Conservation (phyloP, 2,797 vertebrate genomes). For the Buphagus erythrorhynchus region DNA sequence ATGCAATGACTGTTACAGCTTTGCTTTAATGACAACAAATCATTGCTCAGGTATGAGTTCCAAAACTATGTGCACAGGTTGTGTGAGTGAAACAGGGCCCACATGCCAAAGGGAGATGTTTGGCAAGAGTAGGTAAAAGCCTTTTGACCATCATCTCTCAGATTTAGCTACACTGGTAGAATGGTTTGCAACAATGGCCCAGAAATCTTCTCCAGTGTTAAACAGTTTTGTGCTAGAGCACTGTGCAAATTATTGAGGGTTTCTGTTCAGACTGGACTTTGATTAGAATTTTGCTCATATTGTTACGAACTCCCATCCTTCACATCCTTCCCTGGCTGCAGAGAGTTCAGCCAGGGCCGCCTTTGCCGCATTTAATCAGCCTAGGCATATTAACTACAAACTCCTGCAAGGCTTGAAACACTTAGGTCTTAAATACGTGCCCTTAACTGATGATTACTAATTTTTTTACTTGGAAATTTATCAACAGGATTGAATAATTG, state of each 20-base stretch:
- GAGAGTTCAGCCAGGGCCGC: neutral
- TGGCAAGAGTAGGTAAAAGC: neutral
- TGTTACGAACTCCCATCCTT: neutral
- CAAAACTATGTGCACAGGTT: neutral
- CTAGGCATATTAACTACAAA: neutral
- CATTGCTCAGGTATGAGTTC: neutral
- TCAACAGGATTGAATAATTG: neutral
- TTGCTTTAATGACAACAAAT: neutral
- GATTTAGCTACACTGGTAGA: neutral
- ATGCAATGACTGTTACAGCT: neutral
- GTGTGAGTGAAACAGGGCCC: neutral
- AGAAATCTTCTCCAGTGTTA: neutral
- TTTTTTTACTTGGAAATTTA: constrained; percentile 4
- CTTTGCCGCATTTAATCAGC: neutral
- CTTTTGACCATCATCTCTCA: neutral
- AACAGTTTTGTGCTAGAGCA: neutral
- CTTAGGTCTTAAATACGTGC: neutral
- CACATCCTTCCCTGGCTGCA: neutral
- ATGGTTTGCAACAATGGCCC: neutral
- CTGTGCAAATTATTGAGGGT: neutral
- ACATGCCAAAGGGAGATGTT: neutral
- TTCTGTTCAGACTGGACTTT: neutral
- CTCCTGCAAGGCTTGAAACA: neutral
- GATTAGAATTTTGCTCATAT: neutral
- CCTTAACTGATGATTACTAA: neutral